Evolutionary conservation across 2,113 vertebrate genomes (phyloP).

Genomic region (Pterophyllum scalare): DNA sequence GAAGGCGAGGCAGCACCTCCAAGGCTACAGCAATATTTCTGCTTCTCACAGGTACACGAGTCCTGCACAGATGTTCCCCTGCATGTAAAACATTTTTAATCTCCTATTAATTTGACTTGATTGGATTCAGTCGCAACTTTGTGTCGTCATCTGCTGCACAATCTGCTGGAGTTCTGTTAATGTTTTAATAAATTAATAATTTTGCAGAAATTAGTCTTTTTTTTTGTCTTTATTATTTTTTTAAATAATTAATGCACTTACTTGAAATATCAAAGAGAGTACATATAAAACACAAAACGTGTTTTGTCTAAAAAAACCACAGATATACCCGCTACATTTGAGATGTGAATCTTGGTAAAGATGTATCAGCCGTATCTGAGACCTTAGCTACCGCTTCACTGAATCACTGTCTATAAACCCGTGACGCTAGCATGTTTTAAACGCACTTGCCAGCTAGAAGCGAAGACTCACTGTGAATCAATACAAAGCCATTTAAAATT

Average conservation of each 20-base stretch:
- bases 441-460: too few relatives aligned
- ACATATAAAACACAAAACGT: fast-evolving
- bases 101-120: not conserved
- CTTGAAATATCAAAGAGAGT: too few relatives aligned
- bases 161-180: not conserved
- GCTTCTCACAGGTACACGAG: not conserved
- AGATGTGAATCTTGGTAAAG: too few relatives aligned
- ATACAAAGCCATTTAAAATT: too few relatives aligned
- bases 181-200: not conserved
- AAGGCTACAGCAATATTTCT: not conserved
- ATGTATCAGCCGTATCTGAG: not conserved
- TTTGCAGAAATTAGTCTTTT: not conserved
- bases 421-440: too few relatives aligned
- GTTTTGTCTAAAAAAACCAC: too few relatives aligned
- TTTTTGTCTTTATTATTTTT: not conserved
- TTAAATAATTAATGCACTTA: not conserved
- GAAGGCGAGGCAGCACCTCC: not conserved
- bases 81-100: not conserved
- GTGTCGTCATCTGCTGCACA: not conserved
- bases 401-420: too few relatives aligned
- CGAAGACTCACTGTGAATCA: too few relatives aligned
- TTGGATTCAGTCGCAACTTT: not conserved
- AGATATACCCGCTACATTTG: too few relatives aligned
- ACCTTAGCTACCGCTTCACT: not conserved
- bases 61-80: not conserved